phyloP scores from a whole-genome alignment of 2,113 vertebrate genomes.

The Struthidea cinerea region DNA sequence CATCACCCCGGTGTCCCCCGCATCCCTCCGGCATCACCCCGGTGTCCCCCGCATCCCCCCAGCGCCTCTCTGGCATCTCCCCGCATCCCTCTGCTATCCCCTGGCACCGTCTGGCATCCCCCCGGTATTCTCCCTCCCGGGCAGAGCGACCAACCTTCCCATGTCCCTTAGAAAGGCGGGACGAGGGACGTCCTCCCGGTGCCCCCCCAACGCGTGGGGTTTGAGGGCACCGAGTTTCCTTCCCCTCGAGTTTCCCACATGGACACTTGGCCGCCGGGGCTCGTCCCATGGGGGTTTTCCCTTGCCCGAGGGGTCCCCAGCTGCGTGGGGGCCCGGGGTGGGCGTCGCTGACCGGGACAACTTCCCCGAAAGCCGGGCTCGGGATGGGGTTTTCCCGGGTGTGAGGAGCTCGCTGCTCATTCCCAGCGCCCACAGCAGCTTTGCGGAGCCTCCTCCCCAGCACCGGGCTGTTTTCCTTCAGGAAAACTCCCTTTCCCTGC shows the following conservation, averaged over 20 bases:
- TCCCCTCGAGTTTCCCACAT: not conserved
- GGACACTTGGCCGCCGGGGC: not conserved
- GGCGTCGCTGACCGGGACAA: accelerated
- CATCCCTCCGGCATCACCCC: not conserved
- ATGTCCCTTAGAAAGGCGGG: not conserved
- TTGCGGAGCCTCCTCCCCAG: not conserved
- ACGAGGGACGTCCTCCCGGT: not conserved
- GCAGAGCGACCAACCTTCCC: no score
- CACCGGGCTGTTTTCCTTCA: not conserved
- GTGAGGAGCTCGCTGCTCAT: accelerated
- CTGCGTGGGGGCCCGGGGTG: not conserved
- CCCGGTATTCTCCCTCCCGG: not conserved
- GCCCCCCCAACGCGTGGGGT: not conserved
- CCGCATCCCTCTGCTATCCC: not conserved
- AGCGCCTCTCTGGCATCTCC: not conserved
- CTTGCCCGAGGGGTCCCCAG: not conserved
- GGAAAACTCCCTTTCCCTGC: not conserved
- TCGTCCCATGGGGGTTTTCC: not conserved
- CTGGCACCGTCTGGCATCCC: not conserved
- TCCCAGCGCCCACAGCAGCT: not conserved
- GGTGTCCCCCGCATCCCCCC: not conserved
- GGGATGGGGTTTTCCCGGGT: not conserved
- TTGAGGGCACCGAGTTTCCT: not conserved
- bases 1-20: not conserved
- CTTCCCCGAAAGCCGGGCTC: not conserved